Percentiles rank a stretch among this genome's conserved stretches.
These are phyloP conservation scores for Dolichoris vasculosae DNA, from an alignment of 1,140 invertebrate genomes.

Conservation along the genomic window DNA sequence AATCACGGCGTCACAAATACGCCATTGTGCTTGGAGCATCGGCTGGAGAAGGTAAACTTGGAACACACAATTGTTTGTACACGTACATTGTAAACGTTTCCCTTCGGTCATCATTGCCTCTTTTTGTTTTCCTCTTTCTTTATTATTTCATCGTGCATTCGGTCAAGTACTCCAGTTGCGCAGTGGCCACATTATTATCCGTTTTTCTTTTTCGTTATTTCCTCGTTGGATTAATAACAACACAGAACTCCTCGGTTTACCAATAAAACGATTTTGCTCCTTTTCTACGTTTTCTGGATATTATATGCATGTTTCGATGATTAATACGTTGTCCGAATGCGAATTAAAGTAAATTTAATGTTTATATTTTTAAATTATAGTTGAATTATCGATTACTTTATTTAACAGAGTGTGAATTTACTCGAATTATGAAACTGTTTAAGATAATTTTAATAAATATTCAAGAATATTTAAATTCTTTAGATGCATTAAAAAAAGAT, in stretches of 20 bases:
- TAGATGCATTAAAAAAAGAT: too few relatives aligned
- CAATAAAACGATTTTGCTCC: background rate
- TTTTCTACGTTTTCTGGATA: background rate
- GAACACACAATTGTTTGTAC: background rate
- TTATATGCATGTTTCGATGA: background rate
- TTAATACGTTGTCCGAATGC: too few relatives aligned
- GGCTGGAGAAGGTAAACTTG: constrained; percentile 63
- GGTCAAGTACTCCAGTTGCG: background rate
- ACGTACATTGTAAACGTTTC: background rate
- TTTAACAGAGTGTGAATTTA: too few relatives aligned
- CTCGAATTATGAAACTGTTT: too few relatives aligned
- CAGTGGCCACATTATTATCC: background rate
- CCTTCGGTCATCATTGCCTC: background rate
- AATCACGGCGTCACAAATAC: constrained; percentile 72
- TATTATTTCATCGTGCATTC: background rate
- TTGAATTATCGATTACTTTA: too few relatives aligned
- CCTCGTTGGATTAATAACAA: background rate
- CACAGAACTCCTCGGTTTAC: background rate
- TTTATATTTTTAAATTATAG: too few relatives aligned
- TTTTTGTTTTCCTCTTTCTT: background rate
- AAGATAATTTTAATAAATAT: too few relatives aligned
- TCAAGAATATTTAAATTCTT: too few relatives aligned
- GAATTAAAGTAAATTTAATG: too few relatives aligned
- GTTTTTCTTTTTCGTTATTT: background rate
- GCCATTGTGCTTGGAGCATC: constrained; percentile 70